Conservation (phyloP, 2,113 vertebrate species). For the Brachypteracias leptosomus region DNA sequence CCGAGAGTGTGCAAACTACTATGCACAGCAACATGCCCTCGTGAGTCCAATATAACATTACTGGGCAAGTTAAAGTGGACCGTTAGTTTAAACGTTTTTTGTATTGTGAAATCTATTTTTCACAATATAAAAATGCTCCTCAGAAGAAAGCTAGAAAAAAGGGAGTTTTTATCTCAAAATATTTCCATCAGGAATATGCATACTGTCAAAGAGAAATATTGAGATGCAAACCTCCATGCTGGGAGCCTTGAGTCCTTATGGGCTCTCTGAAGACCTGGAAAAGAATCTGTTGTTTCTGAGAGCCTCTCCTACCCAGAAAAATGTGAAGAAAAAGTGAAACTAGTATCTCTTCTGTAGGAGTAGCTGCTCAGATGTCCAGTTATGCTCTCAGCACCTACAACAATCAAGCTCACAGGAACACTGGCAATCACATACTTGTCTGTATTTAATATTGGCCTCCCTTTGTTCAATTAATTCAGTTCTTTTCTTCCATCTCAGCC, state of each 20-base stretch:
- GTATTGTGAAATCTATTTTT: not conserved
- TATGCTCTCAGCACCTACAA: not conserved
- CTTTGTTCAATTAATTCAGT: conserved; percentile 25
- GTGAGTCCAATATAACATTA: not conserved
- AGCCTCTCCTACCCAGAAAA: not conserved
- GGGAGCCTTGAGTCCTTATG: not conserved
- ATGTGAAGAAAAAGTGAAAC: not conserved
- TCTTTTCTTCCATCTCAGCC: conserved; percentile 11
- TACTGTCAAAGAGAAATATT: not conserved
- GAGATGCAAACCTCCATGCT: not conserved
- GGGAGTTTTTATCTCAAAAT: not conserved
- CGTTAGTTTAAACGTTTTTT: not conserved
- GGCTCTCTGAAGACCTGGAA: not conserved
- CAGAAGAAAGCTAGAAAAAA: not conserved
- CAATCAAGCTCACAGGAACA: conserved; percentile 7
- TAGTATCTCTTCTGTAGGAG: not conserved
- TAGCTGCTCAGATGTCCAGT: not conserved
- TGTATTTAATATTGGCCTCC: not conserved
- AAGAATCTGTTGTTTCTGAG: not conserved
- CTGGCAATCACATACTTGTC: not conserved
- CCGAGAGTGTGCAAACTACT: not conserved
- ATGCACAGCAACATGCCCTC: not conserved
- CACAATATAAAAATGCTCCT: not conserved
- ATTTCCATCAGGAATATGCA: not conserved
- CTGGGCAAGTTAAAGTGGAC: not conserved